phyloP scores from a whole-genome alignment of 1,140 invertebrate species.

The Oedothorax gibbosus region DNA sequence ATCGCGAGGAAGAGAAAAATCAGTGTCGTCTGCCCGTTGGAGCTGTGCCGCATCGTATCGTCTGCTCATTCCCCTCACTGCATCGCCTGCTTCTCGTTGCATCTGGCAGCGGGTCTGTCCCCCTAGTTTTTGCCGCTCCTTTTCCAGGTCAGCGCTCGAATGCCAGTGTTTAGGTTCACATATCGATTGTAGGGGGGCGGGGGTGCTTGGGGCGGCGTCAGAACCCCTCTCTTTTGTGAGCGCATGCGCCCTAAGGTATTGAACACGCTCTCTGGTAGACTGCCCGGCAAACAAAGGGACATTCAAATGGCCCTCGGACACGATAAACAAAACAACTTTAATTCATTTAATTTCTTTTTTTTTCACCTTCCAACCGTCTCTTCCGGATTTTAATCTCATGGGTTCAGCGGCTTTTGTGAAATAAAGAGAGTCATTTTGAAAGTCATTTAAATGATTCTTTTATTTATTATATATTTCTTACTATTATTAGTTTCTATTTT shows the following conservation, averaged over 20 bases:
- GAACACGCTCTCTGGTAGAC: neutral
- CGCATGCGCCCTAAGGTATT: no score
- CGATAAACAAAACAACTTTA: no score
- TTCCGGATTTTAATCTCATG: neutral
- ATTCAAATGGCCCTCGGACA: slow-evolving; percentile 30
- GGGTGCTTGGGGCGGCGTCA: no score
- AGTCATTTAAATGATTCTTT: neutral
- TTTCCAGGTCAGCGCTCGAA: slow-evolving; percentile 53
- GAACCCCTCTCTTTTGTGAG: no score
- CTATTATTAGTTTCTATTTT: neutral
- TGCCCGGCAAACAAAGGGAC: slow-evolving; percentile 44
- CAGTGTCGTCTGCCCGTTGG: neutral
- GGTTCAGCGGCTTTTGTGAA: neutral
- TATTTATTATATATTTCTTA: neutral
- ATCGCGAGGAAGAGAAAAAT: neutral
- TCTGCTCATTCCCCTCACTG: neutral
- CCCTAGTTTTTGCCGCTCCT: slow-evolving; percentile 20
- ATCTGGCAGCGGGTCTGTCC: neutral
- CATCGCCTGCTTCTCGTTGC: slow-evolving; percentile 12
- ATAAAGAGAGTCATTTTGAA: neutral
- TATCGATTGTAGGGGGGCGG: slow-evolving; percentile 31
- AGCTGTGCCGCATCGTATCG: neutral
- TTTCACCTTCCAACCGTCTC: no score
- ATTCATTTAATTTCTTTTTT: no score
- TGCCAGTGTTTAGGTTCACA: slow-evolving; percentile 46